These are phyloP conservation scores for Corythaeola cristata DNA, from an alignment of 2,113 vertebrate genomes.

Conservation along the genomic window DNA sequence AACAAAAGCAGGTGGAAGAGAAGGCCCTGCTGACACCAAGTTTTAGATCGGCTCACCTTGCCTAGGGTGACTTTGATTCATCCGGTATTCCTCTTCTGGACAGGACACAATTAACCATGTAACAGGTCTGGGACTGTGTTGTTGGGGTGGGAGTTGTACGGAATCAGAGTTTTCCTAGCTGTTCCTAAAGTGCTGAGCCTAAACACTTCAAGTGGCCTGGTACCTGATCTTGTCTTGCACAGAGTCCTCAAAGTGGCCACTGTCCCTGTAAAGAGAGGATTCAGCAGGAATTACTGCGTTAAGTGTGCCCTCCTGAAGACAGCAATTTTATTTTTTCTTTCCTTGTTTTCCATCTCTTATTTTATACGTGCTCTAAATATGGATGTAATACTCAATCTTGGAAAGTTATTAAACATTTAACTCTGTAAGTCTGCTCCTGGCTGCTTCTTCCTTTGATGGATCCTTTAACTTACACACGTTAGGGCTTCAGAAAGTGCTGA, in stretches of 20 bases:
- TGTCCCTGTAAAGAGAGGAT: neutral
- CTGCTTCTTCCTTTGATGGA: neutral
- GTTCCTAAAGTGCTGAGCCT: slow-evolving; percentile 1
- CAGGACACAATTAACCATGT: slow-evolving; percentile 22
- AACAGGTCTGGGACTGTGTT: neutral
- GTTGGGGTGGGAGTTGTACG: neutral
- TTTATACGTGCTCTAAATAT: slow-evolving; percentile 66
- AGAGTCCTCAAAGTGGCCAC: neutral
- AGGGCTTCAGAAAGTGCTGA: neutral
- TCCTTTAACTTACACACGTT: neutral
- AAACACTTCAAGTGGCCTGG: neutral
- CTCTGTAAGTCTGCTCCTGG: slow-evolving; percentile 57
- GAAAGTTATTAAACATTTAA: slow-evolving; percentile 75
- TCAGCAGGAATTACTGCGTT: slow-evolving; percentile 6
- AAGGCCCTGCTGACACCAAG: slow-evolving; percentile 26
- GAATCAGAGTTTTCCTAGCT: slow-evolving; percentile 4
- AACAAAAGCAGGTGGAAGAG: slow-evolving; percentile 55
- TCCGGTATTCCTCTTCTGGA: neutral
- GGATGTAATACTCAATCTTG: slow-evolving; percentile 54
- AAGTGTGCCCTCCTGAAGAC: slow-evolving; percentile 22
- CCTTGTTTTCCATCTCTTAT: slow-evolving; percentile 57
- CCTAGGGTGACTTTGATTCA: slow-evolving; percentile 37
- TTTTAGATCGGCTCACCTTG: slow-evolving; percentile 50
- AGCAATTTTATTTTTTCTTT: slow-evolving; percentile 42
- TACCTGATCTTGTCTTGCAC: neutral